phyloP scores from a whole-genome alignment of 2,797 vertebrate species.

The Pempheris klunzingeri region DNA sequence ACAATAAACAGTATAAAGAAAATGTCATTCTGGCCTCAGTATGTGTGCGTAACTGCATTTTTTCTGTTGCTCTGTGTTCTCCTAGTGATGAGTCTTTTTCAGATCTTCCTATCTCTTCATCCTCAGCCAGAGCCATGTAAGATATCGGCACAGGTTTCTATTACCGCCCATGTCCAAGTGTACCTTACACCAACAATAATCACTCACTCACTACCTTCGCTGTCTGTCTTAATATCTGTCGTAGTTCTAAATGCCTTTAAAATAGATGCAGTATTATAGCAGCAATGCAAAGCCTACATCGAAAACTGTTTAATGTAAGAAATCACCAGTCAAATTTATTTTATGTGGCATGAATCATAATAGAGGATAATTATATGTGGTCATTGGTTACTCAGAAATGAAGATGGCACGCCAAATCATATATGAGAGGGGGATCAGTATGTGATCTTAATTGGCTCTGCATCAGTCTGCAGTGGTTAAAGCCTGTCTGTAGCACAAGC shows the following conservation, averaged over 20 bases:
- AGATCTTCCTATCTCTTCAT: constrained; percentile 74
- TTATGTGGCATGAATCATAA: constrained; percentile 29
- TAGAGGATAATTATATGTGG: constrained; percentile 31
- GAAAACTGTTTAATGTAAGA: constrained; percentile 41
- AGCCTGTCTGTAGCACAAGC: constrained; percentile 49
- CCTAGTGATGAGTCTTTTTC: constrained; percentile 78
- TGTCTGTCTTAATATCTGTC: constrained; percentile 45
- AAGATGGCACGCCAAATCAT: constrained; percentile 44
- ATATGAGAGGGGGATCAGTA: constrained; percentile 38
- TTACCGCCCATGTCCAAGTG: constrained; percentile 19
- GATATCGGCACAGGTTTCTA: constrained; percentile 41
- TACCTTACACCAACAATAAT: constrained; percentile 45
- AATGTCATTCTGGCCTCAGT: constrained; percentile 9
- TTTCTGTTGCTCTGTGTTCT: constrained; percentile 73
- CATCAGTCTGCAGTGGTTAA: constrained; percentile 8
- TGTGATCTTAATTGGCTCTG: constrained; percentile 24
- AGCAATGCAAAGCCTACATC: constrained; percentile 57
- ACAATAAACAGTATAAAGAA: background rate
- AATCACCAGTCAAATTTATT: constrained; percentile 31
- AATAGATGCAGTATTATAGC: constrained; percentile 47
- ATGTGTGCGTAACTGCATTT: constrained; percentile 59
- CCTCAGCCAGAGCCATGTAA: constrained; percentile 82
- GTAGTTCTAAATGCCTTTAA: constrained; percentile 61
- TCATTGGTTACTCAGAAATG: constrained; percentile 13
- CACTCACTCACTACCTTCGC: constrained; percentile 16